These are phyloP conservation scores for Cepaea hortensis DNA, from an alignment of 2,888 invertebrate species.

Conservation along the genomic window DNA sequence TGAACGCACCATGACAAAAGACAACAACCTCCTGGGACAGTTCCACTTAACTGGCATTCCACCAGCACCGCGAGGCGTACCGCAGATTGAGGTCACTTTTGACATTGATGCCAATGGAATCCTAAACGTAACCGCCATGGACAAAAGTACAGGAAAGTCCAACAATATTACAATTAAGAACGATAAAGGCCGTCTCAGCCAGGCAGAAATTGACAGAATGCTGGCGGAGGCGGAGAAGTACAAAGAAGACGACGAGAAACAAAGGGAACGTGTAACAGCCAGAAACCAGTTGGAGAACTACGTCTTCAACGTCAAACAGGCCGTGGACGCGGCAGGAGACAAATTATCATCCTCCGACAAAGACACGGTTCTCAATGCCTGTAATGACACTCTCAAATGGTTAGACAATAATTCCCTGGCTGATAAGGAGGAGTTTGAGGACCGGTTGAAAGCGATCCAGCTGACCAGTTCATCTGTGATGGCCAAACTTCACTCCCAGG, in stretches of 20 bases:
- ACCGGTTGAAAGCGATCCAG: slow-evolving; percentile 86
- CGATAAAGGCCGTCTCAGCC: slow-evolving; percentile 17
- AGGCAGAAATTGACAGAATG: slow-evolving; percentile 22
- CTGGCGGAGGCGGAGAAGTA: slow-evolving; percentile 65
- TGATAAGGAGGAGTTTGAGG: slow-evolving; percentile 74
- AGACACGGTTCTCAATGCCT: slow-evolving; percentile 78
- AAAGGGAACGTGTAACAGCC: slow-evolving; percentile 65
- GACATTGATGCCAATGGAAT: slow-evolving; percentile 24
- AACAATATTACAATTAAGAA: slow-evolving; percentile 17
- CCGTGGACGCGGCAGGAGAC: slow-evolving; percentile 80
- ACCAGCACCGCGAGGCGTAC: slow-evolving; percentile 11
- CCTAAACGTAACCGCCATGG: slow-evolving; percentile 4
- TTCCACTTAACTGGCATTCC: slow-evolving; percentile 14
- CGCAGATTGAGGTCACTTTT: slow-evolving; percentile 19
- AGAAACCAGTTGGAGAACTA: slow-evolving; percentile 69
- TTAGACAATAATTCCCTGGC: slow-evolving; percentile 87
- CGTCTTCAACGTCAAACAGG: slow-evolving; percentile 56
- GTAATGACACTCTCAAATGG: slow-evolving; percentile 79
- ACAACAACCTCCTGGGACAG: slow-evolving; percentile 83
- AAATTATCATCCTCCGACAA: slow-evolving; percentile 83
- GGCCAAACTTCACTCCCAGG: slow-evolving; percentile 77
- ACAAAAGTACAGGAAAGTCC: slow-evolving; percentile 21
- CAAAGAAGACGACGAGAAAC: slow-evolving; percentile 71
- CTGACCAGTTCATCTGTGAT: slow-evolving; percentile 86
- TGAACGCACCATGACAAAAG: slow-evolving; percentile 90